phyloP scores from a whole-genome alignment of 2,113 vertebrate species.

The Holacanthus passer region DNA sequence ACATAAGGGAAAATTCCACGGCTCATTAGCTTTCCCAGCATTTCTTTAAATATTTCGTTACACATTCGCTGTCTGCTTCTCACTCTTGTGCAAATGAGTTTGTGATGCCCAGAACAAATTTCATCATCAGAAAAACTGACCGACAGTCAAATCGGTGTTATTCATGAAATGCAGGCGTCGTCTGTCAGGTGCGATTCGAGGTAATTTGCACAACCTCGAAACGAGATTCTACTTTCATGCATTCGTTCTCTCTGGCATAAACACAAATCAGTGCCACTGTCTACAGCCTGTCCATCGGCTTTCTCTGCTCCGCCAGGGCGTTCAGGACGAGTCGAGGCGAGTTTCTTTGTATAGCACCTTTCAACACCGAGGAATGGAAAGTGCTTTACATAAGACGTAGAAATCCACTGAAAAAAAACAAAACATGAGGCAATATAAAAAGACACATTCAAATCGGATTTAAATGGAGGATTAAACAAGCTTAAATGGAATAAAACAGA shows the following conservation, averaged over 20 bases:
- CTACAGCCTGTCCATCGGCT: not conserved
- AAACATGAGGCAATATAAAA: not conserved
- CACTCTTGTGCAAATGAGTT: constrained; percentile 6
- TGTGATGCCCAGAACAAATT: constrained; percentile 1
- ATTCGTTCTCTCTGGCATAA: not conserved
- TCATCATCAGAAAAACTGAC: not conserved
- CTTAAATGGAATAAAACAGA: too few relatives aligned
- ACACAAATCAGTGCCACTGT: not conserved
- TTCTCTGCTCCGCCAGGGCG: not conserved
- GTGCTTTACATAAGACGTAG: not conserved
- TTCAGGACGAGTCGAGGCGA: not conserved
- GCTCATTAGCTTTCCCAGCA: constrained; percentile 35
- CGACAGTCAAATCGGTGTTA: not conserved
- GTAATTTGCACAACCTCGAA: not conserved
- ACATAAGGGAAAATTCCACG: constrained; percentile 13
- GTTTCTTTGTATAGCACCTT: not conserved
- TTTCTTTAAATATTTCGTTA: constrained; percentile 19
- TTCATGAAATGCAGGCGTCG: not conserved
- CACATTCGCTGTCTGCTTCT: not conserved
- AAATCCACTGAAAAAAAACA: not conserved
- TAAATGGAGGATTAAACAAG: not conserved
- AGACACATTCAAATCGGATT: not conserved
- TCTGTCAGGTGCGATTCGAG: not conserved
- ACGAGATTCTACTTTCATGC: not conserved
- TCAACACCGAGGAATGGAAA: not conserved